Evolutionary conservation across 2,797 vertebrate species (phyloP), one percentile per base, ranked within the genome.

Genomic region (Xenops minutus): DNA sequence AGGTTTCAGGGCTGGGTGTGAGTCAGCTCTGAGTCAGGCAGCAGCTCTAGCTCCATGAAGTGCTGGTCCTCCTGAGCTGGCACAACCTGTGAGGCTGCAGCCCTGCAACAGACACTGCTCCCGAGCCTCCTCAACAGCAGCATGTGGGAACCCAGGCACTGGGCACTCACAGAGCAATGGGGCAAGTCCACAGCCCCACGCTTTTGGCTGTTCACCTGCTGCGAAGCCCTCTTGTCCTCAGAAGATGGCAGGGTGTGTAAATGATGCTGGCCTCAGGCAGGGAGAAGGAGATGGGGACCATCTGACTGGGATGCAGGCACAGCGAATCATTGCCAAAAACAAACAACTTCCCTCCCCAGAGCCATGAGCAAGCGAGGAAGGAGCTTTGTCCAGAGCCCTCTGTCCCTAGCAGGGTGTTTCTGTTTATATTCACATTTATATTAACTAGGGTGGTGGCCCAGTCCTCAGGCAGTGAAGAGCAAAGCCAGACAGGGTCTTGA

Each of bases 11-110:
- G 73, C 71, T 95, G 92, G 54, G 66, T 91, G 69, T 96, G 96
- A 97, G 95, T 96, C 96, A 97, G 87, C 93, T 94, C 92, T 92
- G 91, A 96, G 87, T 96, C 94, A 96, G 89, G 75, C 94, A 85
- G 91, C 93, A 95, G 89, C 92, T 96, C 64, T 24, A 61, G 79
- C 89, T 92, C 66, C 5, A 3, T n/a, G 15, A 64, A 80, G 20
- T 44, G n/a, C 95, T 83, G 63, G 78, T 71, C 30, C 68, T 56
- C 21, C 58, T 64, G 41, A 13, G 37, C 72, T 84, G 62, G 29
- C 87, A 73, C 16, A 1, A 67, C 39, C 32, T 8, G 0, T 27
- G 71, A 29, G 14, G 66, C 66, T 0, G 0, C 20, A 15, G 89
- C 32, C 71, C 48, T 56, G 43, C 0, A 3, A 55, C 1, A 9